Base-by-base conservation (phyloP, 2,888 invertebrate species). In the Molanna angustata region DNA sequence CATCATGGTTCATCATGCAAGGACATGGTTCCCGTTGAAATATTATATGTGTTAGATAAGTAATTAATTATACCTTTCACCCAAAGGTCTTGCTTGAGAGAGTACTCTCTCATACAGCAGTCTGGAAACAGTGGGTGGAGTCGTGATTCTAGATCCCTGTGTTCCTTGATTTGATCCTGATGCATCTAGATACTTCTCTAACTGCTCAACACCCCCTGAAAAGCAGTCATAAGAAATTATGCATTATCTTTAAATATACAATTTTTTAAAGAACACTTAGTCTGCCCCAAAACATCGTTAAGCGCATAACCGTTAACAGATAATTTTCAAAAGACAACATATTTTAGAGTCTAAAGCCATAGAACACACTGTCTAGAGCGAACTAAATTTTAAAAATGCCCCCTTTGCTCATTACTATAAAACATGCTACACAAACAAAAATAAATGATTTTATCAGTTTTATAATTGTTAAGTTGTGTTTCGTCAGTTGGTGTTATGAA, bases 171-270 rank as follows among this genome's bases (percentile, higher is more conserved):
- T n/a, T 6, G 61, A 69, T 62, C 69, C 79, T 42, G 69, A 73
- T 1, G 70, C 61, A 0, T 68, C 80, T 13, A 91, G 69, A 56
- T 90, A 90, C 64, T 87, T 91, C 67, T 92, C 92, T 13, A 93
- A 67, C 64, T 92, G 88, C 65, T 92, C 92, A 1, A 93, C 82
- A 13, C 93, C 92, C 60, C 88, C 87, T 86, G 61, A n/a, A 61
- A 56, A 32, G 31, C 13, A 32, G 31, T 43, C 9, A 33, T 16
- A 17, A 7, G 11, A 22, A 40, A n/a, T 11, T 27, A 31, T 44
- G 17, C 4, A 31, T 6, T 6, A 43, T n/a, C n/a, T n/a, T 33
- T 33, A 31, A 51, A 20, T 43, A 13, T 11, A 53, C 35, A 39
- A 31, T 13, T 27, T 13, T 33, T 48, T 18, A 3, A 22, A 39